phyloP scores from a whole-genome alignment of 2,888 invertebrate genomes.

The Leptopterna dolabrata region DNA sequence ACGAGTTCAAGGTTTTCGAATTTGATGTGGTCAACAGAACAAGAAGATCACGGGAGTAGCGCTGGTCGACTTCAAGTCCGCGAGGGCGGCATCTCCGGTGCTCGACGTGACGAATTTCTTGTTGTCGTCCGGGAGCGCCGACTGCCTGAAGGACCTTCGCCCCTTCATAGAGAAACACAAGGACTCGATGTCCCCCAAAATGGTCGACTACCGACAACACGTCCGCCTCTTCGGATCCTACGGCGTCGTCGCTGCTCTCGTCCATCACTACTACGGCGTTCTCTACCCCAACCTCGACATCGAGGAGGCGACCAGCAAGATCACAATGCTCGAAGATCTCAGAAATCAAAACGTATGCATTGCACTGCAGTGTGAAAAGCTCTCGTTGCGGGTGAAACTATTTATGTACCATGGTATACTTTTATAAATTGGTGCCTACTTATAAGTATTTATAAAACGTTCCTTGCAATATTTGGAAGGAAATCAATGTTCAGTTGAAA shows the following conservation, averaged over 20 bases:
- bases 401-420: no score
- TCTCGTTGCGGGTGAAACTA: no score
- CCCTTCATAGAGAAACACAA: slow-evolving; percentile 41
- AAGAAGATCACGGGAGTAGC: slow-evolving; percentile 35
- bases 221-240: slow-evolving; percentile 7
- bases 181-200: slow-evolving; percentile 21
- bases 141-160: slow-evolving; percentile 31
- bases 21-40: background rate
- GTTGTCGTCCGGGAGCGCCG: slow-evolving; percentile 7
- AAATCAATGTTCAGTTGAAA: no score
- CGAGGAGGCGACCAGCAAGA: background rate
- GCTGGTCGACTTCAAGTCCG: slow-evolving; percentile 29
- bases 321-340: background rate
- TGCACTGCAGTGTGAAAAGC: no score
- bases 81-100: background rate
- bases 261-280: slow-evolving; percentile 30
- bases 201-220: slow-evolving; percentile 1
- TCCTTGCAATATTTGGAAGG: no score
- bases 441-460: no score
- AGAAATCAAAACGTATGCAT: background rate
- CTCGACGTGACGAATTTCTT: slow-evolving; percentile 34
- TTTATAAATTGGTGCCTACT: no score
- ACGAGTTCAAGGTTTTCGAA: no score
- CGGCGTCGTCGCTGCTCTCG: slow-evolving; percentile 13
- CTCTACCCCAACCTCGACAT: background rate